phyloP scores from a whole-genome alignment of 2,113 vertebrate genomes.

The Dipodomys spectabilis region DNA sequence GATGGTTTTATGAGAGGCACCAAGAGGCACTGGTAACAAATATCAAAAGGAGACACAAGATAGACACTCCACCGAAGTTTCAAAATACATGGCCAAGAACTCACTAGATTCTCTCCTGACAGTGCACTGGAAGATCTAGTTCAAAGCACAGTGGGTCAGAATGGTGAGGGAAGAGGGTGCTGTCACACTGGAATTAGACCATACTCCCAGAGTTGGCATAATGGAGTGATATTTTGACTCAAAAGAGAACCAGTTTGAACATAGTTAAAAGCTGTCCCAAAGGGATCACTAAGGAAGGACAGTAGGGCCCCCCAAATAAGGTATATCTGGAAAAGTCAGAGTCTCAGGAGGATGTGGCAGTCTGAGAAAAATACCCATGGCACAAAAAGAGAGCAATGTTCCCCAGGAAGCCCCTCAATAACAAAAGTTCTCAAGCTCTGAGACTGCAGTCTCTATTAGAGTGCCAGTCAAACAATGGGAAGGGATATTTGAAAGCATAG shows the following conservation, averaged over 20 bases:
- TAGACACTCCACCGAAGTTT: not conserved
- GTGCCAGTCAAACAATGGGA: not conserved
- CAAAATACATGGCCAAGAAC: not conserved
- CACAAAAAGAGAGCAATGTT: not conserved
- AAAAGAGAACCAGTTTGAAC: not conserved
- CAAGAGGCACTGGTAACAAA: not conserved
- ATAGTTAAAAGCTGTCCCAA: not conserved
- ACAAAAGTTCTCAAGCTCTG: too few species aligned
- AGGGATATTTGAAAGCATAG: not conserved
- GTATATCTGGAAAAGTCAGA: not conserved
- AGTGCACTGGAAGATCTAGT: not conserved
- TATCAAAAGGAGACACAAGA: not conserved
- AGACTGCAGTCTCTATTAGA: not conserved
- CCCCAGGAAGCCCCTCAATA: too few species aligned
- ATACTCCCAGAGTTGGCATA: not conserved
- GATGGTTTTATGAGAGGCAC: not conserved
- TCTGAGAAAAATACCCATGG: not conserved
- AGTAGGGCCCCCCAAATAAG: not conserved
- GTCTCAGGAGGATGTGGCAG: not conserved
- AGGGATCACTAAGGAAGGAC: conserved; percentile 8
- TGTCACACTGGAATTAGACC: not conserved
- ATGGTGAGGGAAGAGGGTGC: not conserved
- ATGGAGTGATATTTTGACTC: not conserved
- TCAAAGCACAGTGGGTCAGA: not conserved
- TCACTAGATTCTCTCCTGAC: not conserved